Evolutionary conservation across 2,113 vertebrate species (phyloP).

Genomic region (western clawed frog (Xenopus tropicalis)): DNA sequence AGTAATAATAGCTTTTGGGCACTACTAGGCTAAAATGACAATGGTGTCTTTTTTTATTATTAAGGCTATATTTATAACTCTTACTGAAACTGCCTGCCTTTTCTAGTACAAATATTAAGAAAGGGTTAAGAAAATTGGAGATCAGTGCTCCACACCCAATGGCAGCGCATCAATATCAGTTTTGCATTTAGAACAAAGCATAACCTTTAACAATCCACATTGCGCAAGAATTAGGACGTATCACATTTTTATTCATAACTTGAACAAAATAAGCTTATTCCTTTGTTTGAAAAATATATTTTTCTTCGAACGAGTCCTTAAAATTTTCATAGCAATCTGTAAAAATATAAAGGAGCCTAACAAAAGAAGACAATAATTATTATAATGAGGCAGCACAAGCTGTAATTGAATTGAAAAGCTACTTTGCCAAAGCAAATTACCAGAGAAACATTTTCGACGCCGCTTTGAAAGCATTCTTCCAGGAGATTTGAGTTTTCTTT

Average conservation of each 20-base stretch:
- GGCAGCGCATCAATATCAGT: constrained; percentile 3
- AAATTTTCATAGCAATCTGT: constrained; percentile 28
- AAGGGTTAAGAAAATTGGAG: not conserved
- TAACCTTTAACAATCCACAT: constrained; percentile 32
- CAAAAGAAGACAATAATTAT: constrained; percentile 33
- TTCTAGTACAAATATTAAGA: too few species aligned
- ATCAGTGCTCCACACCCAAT: not conserved
- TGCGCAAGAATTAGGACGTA: constrained; percentile 5
- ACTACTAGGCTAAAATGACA: too few species aligned
- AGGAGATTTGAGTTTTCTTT: constrained; percentile 20
- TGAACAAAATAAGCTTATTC: constrained; percentile 19
- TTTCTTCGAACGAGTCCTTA: constrained; percentile 8
- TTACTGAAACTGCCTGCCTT: not conserved
- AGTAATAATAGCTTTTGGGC: too few species aligned
- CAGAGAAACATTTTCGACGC: constrained; percentile 30
- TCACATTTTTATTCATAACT: constrained; percentile 25
- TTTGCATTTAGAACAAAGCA: constrained; percentile 18
- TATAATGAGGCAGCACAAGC: constrained; percentile 33
- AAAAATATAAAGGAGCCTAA: constrained; percentile 30
- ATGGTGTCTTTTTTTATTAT: too few species aligned
- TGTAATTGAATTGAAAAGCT: constrained; percentile 41
- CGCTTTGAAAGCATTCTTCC: constrained; percentile 36
- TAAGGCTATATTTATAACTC: too few species aligned
- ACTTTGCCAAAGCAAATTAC: constrained; percentile 42
- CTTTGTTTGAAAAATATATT: constrained; percentile 19